Evolutionary conservation across 2,113 vertebrate genomes (phyloP), one percentile per base, ranked within the genome.

Genomic region (Amphilophus citrinellus): DNA sequence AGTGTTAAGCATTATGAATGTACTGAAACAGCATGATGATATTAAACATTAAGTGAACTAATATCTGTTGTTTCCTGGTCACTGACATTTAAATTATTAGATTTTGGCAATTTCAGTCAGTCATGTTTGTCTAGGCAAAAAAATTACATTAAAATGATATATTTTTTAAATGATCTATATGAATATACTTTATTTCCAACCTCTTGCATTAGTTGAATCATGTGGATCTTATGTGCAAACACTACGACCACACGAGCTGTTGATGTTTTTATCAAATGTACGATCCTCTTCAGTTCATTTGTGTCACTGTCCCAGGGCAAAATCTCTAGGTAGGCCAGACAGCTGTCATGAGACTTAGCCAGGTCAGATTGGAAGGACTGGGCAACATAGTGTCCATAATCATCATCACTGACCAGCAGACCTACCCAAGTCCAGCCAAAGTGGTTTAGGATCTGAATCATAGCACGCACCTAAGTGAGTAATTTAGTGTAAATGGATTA

Each of bases 301-400:
- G 10, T 73, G 30, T 93, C 78, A 68, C 90, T 92, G 57, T 85
- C 79, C 73, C 65, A 80, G 22, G 94, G 91, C 62, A 96, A 92
- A 65, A 93, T 88, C 61, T 96, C 93, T 2, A 85, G 77, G 22
- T 93, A 96, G 0, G 92, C 93, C 27, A 95, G 86, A 76, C 90
- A 91, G 15, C 65, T 76, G 18, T 20, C 50, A 50, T 83, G 61
- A 79, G 42, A 65, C 3, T 57, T 30, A 35, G 9, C 20, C 14
- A 91, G 57, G 27, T 89, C 87, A 22, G 80, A 20, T 10, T 87
- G 80, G 17, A 91, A 89, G 18, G 87, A 85, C 18, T 63, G 84
- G 3, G 89, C 82, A 61, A 76, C 87, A 39, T 89, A 60, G 27
- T 79, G 77, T 66, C 90, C 90, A 27, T 91, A 91, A 18, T 91